A percentile compares a stretch with the other conserved stretches of the same genome.
Conservation (phyloP, 2,888 invertebrate genomes). For the Rhagonycha fulva region DNA sequence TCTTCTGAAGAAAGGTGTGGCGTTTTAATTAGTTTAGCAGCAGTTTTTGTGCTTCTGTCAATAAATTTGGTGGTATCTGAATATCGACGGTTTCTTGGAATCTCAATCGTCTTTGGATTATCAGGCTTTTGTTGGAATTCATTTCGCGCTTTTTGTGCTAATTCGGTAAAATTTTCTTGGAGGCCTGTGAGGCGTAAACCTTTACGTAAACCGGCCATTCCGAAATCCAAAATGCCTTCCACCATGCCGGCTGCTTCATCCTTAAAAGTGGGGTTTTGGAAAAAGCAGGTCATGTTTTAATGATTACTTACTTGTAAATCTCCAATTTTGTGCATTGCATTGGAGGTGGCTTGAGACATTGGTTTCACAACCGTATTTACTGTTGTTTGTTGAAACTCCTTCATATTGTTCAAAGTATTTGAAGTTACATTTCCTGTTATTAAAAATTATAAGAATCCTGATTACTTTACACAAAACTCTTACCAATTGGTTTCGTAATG, state of each 20-base stretch:
- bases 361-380: conserved; percentile 56
- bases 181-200: conserved; percentile 64
- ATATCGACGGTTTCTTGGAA: not conserved
- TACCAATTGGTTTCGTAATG: conserved; percentile 24
- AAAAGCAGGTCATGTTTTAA: not conserved
- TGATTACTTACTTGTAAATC: conserved; percentile 62
- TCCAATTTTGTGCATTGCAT: conserved; percentile 66
- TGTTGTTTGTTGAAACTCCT: conserved; percentile 60
- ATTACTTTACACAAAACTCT: conserved; percentile 1
- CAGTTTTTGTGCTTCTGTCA: conserved; percentile 15
- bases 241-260: conserved; percentile 69
- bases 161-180: conserved; percentile 55
- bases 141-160: conserved; percentile 21
- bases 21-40: conserved; percentile 34
- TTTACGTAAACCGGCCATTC: conserved; percentile 64
- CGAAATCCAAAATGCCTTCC: conserved; percentile 66
- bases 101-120: conserved; percentile 10
- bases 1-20: conserved; percentile 34
- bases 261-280: conserved; percentile 44
- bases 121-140: conserved; percentile 18
- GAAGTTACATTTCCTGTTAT: conserved; percentile 49
- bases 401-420: conserved; percentile 53
- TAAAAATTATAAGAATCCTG: not conserved
- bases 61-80: conserved; percentile 11
- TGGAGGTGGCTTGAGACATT: conserved; percentile 53